Evolutionary conservation across 2,797 vertebrate genomes (phyloP).

Genomic region (Syncerus caffer): DNA sequence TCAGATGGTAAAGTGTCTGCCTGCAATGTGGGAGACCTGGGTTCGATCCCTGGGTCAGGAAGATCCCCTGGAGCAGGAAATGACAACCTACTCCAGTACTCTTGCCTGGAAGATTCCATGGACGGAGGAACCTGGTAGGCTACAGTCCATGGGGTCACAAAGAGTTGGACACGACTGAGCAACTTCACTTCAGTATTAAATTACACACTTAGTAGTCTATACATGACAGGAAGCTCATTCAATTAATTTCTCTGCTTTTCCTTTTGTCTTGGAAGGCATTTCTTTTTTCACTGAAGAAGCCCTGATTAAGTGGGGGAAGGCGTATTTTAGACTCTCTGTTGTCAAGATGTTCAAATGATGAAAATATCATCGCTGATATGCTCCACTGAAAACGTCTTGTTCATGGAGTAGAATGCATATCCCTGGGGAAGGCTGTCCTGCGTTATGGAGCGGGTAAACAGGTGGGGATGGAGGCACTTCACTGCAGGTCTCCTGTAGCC

Average conservation of each 20-base stretch:
- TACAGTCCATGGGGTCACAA: no score
- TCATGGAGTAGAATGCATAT: neutral
- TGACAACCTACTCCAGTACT: no score
- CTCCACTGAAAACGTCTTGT: slow-evolving; percentile 50
- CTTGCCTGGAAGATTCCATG: no score
- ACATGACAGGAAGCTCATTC: slow-evolving; percentile 44
- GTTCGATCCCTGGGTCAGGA: no score
- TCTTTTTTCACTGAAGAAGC: neutral
- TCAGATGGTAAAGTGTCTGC: no score
- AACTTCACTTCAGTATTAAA: slow-evolving; percentile 25
- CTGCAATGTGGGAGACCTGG: no score
- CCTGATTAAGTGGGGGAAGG: slow-evolving; percentile 33
- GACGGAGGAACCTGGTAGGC: no score
- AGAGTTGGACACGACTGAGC: no score
- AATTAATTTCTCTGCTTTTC: slow-evolving; percentile 54
- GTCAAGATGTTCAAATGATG: slow-evolving; percentile 61
- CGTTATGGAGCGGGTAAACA: slow-evolving; percentile 25
- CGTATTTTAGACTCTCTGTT: slow-evolving; percentile 17
- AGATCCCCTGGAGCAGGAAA: no score
- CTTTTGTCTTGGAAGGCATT: slow-evolving; percentile 44
- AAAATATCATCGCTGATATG: slow-evolving; percentile 63
- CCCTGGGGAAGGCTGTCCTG: slow-evolving; percentile 35
- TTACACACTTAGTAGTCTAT: slow-evolving; percentile 23
- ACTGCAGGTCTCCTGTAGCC: neutral
- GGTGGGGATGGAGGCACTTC: neutral